These are phyloP conservation scores for Scelioninae gen. 2 DNA, from an alignment of 2,888 invertebrate genomes.

Conservation along the genomic window DNA sequence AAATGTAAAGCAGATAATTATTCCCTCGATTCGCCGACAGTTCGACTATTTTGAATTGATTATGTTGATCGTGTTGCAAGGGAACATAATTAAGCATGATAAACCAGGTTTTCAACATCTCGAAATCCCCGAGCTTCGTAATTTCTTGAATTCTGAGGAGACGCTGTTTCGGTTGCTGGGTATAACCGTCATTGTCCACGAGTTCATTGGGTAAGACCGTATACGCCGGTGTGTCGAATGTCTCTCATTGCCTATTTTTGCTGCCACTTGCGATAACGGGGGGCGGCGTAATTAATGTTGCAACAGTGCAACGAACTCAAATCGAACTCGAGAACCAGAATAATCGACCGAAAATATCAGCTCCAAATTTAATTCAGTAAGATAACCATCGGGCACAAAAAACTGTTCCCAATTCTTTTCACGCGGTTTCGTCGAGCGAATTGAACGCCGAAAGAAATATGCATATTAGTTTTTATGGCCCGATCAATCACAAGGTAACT, in stretches of 20 bases:
- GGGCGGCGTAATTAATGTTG: constrained; percentile 70
- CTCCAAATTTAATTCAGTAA: constrained; percentile 12
- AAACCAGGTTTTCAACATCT: constrained; percentile 46
- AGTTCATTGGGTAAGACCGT: constrained; percentile 62
- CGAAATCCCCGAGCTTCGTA: constrained; percentile 44
- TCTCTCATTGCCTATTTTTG: constrained; percentile 69
- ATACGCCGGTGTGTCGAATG: constrained; percentile 67
- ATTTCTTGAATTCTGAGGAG: constrained; percentile 49
- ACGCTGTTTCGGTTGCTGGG: constrained; percentile 48
- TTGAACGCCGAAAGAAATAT: not conserved
- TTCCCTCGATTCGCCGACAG: not conserved
- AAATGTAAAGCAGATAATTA: constrained; percentile 4
- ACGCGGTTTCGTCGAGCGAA: not conserved
- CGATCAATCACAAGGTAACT: not conserved
- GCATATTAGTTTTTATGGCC: not conserved
- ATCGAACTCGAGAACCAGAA: constrained; percentile 36
- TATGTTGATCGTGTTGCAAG: constrained; percentile 27
- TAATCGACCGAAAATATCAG: constrained; percentile 17
- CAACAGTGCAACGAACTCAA: constrained; percentile 71
- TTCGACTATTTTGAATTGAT: constrained; percentile 19
- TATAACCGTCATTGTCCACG: constrained; percentile 56
- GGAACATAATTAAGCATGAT: constrained; percentile 45
- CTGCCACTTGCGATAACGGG: constrained; percentile 64
- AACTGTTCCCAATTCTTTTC: not conserved
- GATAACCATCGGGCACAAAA: not conserved